phyloP scores from a whole-genome alignment of 2,113 vertebrate species.

The Caretta caretta region DNA sequence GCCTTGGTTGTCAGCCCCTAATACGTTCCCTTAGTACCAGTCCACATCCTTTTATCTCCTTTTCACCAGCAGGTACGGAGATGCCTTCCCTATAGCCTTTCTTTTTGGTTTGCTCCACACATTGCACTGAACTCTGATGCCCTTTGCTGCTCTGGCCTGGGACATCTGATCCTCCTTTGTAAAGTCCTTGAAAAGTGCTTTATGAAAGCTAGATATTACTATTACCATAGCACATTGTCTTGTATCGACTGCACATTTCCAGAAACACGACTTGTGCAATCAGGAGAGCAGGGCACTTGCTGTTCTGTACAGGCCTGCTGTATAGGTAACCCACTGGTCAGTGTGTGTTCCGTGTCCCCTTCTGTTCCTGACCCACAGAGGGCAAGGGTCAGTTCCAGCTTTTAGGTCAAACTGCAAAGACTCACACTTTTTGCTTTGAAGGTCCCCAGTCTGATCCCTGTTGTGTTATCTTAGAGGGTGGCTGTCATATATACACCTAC shows the following conservation, averaged over 20 bases:
- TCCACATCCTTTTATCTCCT: neutral
- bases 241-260: neutral
- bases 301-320: neutral
- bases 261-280: neutral
- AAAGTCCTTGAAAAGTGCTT: too few relatives aligned
- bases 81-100: neutral
- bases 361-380: neutral
- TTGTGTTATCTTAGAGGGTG: neutral
- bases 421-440: neutral
- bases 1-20: neutral
- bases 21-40: fast-evolving
- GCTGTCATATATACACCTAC: neutral
- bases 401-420: neutral
- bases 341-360: neutral
- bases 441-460: neutral
- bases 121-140: neutral
- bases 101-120: fast-evolving
- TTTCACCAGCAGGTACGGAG: neutral
- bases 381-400: neutral
- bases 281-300: neutral
- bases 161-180: neutral
- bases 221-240: neutral
- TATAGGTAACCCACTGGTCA: neutral
- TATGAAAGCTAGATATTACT: too few relatives aligned
- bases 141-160: neutral